These are phyloP conservation scores for Miltochrista miniata DNA, from an alignment of 2,888 invertebrate genomes.

Conservation along the genomic window DNA sequence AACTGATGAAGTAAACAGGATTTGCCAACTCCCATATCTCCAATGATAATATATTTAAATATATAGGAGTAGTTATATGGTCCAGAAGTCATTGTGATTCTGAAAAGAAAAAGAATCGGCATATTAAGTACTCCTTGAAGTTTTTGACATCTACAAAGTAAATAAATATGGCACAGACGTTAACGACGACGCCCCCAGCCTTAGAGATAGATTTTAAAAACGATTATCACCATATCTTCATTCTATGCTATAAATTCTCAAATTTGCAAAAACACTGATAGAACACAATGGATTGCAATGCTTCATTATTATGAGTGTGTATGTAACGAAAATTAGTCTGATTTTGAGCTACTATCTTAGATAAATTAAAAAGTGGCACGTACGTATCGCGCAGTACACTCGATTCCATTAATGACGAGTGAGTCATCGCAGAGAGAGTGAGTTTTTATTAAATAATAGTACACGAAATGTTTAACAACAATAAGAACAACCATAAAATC, in stretches of 20 bases:
- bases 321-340: background rate
- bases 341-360: background rate
- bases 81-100: conserved; percentile 92
- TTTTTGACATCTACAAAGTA: too few species aligned
- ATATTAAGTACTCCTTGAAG: background rate
- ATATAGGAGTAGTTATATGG: conserved; percentile 99
- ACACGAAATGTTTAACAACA: background rate
- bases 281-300: too few species aligned
- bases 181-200: background rate
- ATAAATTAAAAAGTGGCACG: background rate
- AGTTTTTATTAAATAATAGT: background rate
- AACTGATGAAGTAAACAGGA: conserved; percentile 99
- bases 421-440: conserved; percentile 27
- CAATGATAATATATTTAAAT: conserved; percentile 99
- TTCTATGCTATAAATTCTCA: background rate
- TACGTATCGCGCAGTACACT: conserved; percentile 9
- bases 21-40: conserved; percentile 99
- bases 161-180: too few species aligned
- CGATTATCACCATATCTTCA: background rate
- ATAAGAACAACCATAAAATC: background rate
- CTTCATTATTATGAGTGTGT: too few species aligned
- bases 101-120: conserved; percentile 38
- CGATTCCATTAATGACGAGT: conserved; percentile 14
- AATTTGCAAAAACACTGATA: background rate
- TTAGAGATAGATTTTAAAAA: background rate